Evolutionary conservation across 2,888 invertebrate species (phyloP).

Genomic region (Cyaniris semiargus): DNA sequence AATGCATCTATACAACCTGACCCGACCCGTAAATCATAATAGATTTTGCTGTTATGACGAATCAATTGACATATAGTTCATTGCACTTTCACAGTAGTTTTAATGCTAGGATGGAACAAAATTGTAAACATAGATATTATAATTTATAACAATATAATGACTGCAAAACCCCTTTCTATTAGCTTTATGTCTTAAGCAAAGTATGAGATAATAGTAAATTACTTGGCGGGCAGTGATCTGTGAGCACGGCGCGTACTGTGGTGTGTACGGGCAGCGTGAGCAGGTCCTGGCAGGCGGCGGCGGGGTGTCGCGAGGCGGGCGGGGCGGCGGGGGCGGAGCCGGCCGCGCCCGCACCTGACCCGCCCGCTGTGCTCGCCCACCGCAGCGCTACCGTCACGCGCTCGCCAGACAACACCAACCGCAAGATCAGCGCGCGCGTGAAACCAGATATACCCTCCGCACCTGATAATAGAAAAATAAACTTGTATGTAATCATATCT

Average conservation of each 20-base stretch:
- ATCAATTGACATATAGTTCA: too few species aligned
- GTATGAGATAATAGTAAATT: slow-evolving; percentile 33
- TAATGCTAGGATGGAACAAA: too few species aligned
- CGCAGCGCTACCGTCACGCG: slow-evolving; percentile 88
- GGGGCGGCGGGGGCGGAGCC: slow-evolving; percentile 61
- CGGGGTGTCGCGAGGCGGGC: slow-evolving; percentile 75
- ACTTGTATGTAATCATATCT: background rate
- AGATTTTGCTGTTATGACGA: too few species aligned
- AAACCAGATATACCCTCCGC: slow-evolving; percentile 89
- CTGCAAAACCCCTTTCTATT: too few species aligned
- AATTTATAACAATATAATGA: too few species aligned
- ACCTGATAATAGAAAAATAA: slow-evolving; percentile 44
- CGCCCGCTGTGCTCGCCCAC: slow-evolving; percentile 56
- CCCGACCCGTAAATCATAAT: background rate
- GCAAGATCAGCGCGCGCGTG: slow-evolving; percentile 91
- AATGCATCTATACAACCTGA: background rate
- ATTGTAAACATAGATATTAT: too few species aligned
- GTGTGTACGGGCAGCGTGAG: slow-evolving; percentile 88
- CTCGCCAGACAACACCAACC: slow-evolving; percentile 92
- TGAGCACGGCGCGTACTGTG: slow-evolving; percentile 86
- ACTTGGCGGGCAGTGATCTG: slow-evolving; percentile 74
- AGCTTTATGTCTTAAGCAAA: too few species aligned
- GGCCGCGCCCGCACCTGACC: slow-evolving; percentile 75
- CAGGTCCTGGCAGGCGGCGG: slow-evolving; percentile 83
- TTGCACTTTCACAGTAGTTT: too few species aligned